A percentile compares a stretch with the other conserved stretches of the same genome.
These are phyloP conservation scores for Liasis olivaceus DNA, from an alignment of 2,797 vertebrate genomes.

Conservation along the genomic window DNA sequence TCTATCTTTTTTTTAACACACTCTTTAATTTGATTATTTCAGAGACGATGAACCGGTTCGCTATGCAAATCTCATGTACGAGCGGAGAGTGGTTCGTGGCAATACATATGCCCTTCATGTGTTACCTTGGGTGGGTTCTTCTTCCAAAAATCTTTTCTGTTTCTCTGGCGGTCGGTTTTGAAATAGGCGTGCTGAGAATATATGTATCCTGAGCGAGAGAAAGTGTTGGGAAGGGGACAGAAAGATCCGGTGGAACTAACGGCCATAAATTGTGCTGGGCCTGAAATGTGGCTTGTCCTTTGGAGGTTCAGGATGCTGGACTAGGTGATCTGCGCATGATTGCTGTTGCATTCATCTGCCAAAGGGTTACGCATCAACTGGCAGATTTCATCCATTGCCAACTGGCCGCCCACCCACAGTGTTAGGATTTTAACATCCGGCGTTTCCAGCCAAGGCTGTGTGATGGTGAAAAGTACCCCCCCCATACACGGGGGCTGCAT, in stretches of 20 bases:
- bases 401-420: no score
- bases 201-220: background rate
- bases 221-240: background rate
- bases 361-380: no score
- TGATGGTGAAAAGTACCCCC: no score
- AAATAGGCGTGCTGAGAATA: background rate
- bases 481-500: no score
- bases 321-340: no score
- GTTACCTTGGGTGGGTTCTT: slow-evolving; percentile 73
- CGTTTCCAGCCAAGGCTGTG: no score
- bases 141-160: rapidly evolving
- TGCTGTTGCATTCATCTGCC: no score
- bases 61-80: slow-evolving; percentile 89
- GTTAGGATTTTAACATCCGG: no score
- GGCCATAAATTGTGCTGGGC: no score
- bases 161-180: background rate
- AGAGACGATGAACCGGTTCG: slow-evolving; percentile 71
- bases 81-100: slow-evolving; percentile 88
- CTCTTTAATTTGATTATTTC: slow-evolving; percentile 16
- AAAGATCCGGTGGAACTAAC: background rate
- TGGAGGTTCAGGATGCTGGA: no score
- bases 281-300: no score
- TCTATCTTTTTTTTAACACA: background rate
- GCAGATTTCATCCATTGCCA: no score
- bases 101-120: slow-evolving; percentile 79